Evolutionary conservation across 2,888 invertebrate species (phyloP), one percentile per base, ranked within the genome.

Genomic region (Pegoplata infirma): DNA sequence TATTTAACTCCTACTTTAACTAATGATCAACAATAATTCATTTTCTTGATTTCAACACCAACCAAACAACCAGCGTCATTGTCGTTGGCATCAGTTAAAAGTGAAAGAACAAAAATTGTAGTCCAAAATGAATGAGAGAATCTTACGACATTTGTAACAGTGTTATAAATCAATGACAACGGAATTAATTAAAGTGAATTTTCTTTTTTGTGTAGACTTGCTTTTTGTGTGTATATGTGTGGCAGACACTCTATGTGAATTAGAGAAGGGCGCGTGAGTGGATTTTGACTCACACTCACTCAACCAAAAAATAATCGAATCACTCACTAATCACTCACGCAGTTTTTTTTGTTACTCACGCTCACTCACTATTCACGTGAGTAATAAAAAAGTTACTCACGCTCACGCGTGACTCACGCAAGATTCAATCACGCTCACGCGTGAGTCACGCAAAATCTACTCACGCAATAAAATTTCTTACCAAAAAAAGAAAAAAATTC

Each of bases 101-200:
- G n/a, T 3, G 7, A 21, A 58, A 21, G 23, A 2, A 7, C 1
- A 49, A n/a, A 32, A 17, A 40, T n/a, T n/a, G n/a, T n/a, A n/a
- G n/a, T n/a, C n/a, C n/a, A 51, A 51, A 36, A 21, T 6, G 23
- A 14, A 32, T n/a, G 36, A 25, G 28, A 66, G 55, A 55, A 28
- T 58, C 14, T 12, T 46, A 16, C 12, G 44, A 59, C n/a, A 46
- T n/a, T 55, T 36, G 46, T 47, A 63, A 44, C 23, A 47, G 36
- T n/a, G 28, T 25, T 63, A 72, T 72, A 73, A 73, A 73, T 73
- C 64, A 73, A 73, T 64, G 56, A 64, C 72, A 64, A 14, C 17
- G 14, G 40, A 56, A 58, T 64, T 64, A 73, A 73, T 64, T 56
- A 58, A 49, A 73, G 14, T 36, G 23, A 25, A 64, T 56, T 56